These are phyloP conservation scores for Bradypodion pumilum DNA, from an alignment of 2,797 vertebrate species.

Conservation along the genomic window DNA sequence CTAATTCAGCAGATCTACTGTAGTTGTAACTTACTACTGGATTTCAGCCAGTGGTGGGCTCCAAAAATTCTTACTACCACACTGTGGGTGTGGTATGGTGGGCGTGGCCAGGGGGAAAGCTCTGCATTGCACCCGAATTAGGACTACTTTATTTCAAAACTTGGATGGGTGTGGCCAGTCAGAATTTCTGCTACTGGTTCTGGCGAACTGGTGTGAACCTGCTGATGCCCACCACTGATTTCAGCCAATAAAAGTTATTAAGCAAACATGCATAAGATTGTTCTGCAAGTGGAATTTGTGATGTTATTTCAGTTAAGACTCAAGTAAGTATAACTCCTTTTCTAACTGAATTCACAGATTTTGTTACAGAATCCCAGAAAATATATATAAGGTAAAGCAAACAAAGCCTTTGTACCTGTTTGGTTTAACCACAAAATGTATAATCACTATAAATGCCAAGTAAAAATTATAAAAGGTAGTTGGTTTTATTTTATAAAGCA, in stretches of 20 bases:
- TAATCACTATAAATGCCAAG: not conserved
- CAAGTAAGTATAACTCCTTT: not conserved
- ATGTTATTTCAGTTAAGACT: not conserved
- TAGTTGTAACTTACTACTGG: too few relatives aligned
- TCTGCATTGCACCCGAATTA: too few relatives aligned
- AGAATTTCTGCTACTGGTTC: too few relatives aligned
- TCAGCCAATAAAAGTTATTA: not conserved
- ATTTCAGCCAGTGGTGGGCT: not conserved
- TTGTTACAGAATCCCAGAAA: not conserved
- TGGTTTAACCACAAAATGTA: not conserved
- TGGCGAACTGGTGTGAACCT: too few relatives aligned
- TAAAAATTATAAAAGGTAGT: not conserved
- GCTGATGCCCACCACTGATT: too few relatives aligned
- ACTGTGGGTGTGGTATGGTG: too few relatives aligned
- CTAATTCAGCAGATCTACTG: too few relatives aligned
- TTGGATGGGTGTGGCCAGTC: too few relatives aligned
- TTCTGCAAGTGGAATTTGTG: not conserved
- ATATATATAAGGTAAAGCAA: not conserved
- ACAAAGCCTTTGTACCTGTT: not conserved
- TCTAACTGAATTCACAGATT: not conserved
- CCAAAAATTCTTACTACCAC: too few relatives aligned
- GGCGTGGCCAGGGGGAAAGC: too few relatives aligned
- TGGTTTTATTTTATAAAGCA: conserved; percentile 10
- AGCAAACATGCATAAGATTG: not conserved
- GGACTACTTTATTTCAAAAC: too few relatives aligned